A percentile compares a stretch with the other conserved stretches of the same genome.
Conservation (phyloP, 1,140 invertebrate genomes). For the Thaumetopoea pityocampa region DNA sequence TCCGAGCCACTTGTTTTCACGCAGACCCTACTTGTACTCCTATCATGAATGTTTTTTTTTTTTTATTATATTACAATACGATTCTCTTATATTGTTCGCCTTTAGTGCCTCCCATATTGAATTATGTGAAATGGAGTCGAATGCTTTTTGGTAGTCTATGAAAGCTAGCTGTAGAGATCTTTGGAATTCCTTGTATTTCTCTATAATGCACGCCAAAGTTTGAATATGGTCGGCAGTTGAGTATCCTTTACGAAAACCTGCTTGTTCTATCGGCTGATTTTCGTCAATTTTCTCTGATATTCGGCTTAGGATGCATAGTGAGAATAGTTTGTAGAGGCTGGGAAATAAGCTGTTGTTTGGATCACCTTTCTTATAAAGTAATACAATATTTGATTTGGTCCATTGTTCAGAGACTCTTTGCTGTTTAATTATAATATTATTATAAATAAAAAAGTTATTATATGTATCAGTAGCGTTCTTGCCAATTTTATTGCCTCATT, state of each 20-base stretch:
- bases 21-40: neutral
- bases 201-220: neutral
- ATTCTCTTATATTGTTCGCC: neutral
- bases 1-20: neutral
- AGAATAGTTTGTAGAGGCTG: neutral
- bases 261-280: no score
- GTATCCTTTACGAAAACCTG: no score
- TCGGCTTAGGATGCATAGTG: no score
- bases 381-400: no score
- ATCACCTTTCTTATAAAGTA: no score
- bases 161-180: neutral
- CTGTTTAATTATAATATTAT: no score
- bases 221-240: conserved; percentile 4
- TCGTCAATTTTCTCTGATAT: no score
- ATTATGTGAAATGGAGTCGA: neutral
- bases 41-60: neutral
- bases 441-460: no score
- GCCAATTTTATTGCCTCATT: no score
- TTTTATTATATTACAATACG: neutral
- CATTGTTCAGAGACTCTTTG: no score
- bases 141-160: neutral
- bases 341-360: no score
- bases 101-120: neutral
- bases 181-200: neutral
- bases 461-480: no score